phyloP scores from a whole-genome alignment of 2,113 vertebrate genomes.

The Sphyrna mokarran region DNA sequence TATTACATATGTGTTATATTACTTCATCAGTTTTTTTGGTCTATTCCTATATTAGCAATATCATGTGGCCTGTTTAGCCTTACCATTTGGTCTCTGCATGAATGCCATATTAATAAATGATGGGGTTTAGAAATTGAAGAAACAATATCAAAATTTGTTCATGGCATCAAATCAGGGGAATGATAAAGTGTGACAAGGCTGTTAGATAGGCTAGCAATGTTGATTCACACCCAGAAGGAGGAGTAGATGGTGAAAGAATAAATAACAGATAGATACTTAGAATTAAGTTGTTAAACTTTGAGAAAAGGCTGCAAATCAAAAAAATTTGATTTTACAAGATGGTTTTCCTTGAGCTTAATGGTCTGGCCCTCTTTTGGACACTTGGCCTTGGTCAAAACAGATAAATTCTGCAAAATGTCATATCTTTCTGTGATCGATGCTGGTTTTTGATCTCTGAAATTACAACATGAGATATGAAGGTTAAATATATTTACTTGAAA shows the following conservation, averaged over 20 bases:
- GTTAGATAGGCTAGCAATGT: background rate
- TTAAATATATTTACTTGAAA: background rate
- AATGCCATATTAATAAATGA: background rate
- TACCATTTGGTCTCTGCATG: background rate
- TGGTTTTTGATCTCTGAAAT: background rate
- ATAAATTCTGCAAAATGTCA: background rate
- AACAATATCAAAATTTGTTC: background rate
- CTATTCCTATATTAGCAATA: constrained; percentile 3
- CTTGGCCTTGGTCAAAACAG: background rate
- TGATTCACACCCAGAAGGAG: background rate
- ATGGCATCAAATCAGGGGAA: background rate
- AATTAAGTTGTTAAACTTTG: background rate
- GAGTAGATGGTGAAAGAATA: background rate
- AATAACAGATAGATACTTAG: background rate
- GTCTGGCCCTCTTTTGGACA: background rate
- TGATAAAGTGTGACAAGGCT: background rate
- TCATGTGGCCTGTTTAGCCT: background rate
- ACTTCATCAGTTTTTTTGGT: background rate
- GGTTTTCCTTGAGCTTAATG: background rate
- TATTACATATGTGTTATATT: background rate
- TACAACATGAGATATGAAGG: background rate
- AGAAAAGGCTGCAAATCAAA: background rate
- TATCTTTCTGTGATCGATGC: background rate
- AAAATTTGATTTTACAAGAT: background rate
- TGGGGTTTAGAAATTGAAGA: background rate